A percentile compares a stretch with the other conserved stretches of the same genome.
These are phyloP conservation scores for Microtus californicus DNA, from an alignment of 2,797 vertebrate genomes.

Conservation along the genomic window DNA sequence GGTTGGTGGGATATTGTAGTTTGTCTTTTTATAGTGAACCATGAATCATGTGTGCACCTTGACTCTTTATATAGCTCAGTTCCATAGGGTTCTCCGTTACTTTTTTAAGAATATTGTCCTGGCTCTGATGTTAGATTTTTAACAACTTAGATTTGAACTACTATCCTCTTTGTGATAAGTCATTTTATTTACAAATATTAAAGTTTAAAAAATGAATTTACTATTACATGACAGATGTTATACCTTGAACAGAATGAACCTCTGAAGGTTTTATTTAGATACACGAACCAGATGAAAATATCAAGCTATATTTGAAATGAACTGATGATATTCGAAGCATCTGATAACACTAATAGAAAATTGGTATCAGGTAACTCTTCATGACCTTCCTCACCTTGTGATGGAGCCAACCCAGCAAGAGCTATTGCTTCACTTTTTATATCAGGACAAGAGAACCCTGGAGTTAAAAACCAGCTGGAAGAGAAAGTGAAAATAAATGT, in stretches of 20 bases:
- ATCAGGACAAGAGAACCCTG: constrained; percentile 45
- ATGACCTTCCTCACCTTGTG: constrained; percentile 45
- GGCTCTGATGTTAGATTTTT: constrained; percentile 3
- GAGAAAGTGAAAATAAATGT: constrained; percentile 40
- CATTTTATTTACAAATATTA: constrained; percentile 58
- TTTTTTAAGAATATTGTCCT: constrained; percentile 59
- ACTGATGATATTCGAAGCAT: constrained; percentile 42
- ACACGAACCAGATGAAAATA: constrained; percentile 54
- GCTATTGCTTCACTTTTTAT: constrained; percentile 42
- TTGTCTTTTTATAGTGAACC: constrained; percentile 54
- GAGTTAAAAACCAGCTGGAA: constrained; percentile 31
- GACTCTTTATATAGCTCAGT: constrained; percentile 38
- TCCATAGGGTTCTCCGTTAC: constrained; percentile 38
- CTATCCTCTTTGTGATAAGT: neutral
- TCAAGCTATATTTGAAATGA: constrained; percentile 56
- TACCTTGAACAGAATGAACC: constrained; percentile 37
- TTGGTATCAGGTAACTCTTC: constrained; percentile 18
- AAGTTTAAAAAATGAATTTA: constrained; percentile 59
- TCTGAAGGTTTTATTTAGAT: constrained; percentile 50
- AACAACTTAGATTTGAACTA: constrained; percentile 45
- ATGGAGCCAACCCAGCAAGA: constrained; percentile 12
- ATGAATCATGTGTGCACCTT: neutral
- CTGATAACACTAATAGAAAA: constrained; percentile 45
- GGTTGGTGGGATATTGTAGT: constrained; percentile 17
- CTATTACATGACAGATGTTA: constrained; percentile 38